These are phyloP conservation scores for Recurvirostra avosetta DNA, from an alignment of 2,113 vertebrate species.

Conservation along the genomic window DNA sequence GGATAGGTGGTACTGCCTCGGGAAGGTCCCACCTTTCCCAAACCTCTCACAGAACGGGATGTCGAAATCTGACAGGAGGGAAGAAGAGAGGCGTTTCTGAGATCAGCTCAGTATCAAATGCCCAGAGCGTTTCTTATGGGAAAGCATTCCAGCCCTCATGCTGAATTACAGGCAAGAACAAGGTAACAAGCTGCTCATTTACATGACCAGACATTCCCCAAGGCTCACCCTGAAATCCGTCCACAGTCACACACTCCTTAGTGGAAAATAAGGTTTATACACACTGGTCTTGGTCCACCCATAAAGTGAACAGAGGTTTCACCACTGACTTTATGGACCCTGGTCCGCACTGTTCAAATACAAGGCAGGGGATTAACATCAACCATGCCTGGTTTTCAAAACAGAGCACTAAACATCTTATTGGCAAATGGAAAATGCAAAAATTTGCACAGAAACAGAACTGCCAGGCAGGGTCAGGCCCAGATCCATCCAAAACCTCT, in stretches of 20 bases:
- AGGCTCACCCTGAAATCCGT: neutral
- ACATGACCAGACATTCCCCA: neutral
- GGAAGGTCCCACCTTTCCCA: conserved; percentile 90
- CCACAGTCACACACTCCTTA: neutral
- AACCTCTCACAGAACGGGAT: conserved; percentile 72
- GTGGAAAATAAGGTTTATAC: neutral
- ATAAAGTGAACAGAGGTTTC: neutral
- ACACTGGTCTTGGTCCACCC: neutral
- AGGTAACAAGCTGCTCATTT: neutral
- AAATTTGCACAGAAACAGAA: neutral
- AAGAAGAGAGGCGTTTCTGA: neutral
- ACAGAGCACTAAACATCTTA: neutral
- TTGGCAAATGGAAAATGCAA: neutral
- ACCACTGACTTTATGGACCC: neutral
- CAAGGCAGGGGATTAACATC: neutral
- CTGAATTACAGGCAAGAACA: neutral
- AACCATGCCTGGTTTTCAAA: neutral
- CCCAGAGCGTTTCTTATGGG: neutral
- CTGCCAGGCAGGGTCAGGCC: neutral
- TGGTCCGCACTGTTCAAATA: neutral
- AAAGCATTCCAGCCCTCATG: neutral
- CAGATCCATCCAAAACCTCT: neutral
- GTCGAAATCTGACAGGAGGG: conserved; percentile 57
- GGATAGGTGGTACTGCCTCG: conserved; percentile 86
- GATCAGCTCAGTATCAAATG: neutral